Conservation (phyloP, 2,797 vertebrate species). For the Eidolon dupreanum region DNA sequence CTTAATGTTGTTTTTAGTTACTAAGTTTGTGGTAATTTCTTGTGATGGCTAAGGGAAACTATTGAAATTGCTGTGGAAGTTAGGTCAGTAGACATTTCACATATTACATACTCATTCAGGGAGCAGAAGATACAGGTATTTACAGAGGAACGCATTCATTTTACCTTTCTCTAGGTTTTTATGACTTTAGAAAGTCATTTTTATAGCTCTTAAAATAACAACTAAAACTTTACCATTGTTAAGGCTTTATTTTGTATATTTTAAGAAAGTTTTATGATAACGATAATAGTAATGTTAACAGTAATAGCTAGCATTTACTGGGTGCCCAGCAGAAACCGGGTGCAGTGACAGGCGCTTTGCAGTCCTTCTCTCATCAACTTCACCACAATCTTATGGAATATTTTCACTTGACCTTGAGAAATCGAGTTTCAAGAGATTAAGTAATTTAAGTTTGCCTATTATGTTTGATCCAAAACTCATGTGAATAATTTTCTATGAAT, state of each 20-base stretch:
- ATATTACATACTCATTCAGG: slow-evolving; percentile 6
- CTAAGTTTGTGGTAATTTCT: background rate
- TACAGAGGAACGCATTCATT: background rate
- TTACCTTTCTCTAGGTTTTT: slow-evolving; percentile 8
- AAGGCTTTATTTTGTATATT: background rate
- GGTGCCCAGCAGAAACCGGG: background rate
- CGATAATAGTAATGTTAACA: background rate
- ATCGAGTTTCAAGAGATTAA: background rate
- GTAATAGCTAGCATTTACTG: background rate
- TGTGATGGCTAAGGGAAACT: background rate
- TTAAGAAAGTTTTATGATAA: background rate
- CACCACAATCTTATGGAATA: background rate
- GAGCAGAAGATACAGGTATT: background rate
- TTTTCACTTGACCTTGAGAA: background rate
- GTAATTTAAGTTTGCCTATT: background rate
- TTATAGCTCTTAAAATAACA: slow-evolving; percentile 16
- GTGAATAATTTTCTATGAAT: background rate
- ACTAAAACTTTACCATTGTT: background rate
- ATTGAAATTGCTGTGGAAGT: background rate
- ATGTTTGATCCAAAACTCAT: background rate
- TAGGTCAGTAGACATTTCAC: background rate
- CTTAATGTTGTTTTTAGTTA: background rate
- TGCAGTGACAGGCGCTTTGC: background rate
- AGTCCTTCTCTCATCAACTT: background rate
- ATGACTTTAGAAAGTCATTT: background rate